Conservation (phyloP, 1,140 invertebrate genomes). For the Drosophila biarmipes region DNA sequence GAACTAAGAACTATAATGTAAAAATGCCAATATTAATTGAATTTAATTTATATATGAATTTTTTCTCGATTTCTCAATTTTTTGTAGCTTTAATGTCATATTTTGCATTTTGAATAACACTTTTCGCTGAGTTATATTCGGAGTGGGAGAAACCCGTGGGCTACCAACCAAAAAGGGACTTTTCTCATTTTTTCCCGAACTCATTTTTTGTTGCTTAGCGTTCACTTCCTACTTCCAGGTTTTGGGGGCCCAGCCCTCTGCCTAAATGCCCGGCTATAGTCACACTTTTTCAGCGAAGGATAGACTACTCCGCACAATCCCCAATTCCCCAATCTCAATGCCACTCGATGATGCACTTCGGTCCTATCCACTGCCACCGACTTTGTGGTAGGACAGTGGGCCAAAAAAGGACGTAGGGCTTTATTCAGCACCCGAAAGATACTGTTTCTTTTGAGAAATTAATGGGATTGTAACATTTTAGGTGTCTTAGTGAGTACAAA, state of each 20-base stretch:
- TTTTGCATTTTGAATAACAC: too few species aligned
- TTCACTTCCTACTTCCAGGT: constrained; percentile 78
- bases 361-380: constrained; percentile 35
- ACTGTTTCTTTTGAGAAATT: too few species aligned
- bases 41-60: too few species aligned
- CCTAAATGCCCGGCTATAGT: constrained; percentile 30
- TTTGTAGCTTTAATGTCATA: not conserved
- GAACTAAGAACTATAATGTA: too few species aligned
- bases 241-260: constrained; percentile 27
- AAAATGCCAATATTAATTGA: too few species aligned
- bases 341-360: constrained; percentile 70
- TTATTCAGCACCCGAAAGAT: too few species aligned
- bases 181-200: constrained; percentile 43
- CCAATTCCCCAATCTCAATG: constrained; percentile 59
- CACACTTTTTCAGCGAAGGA: constrained; percentile 56
- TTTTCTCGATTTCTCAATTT: not conserved
- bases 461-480: too few species aligned
- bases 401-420: not conserved
- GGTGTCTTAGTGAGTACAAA: too few species aligned
- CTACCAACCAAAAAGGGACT: constrained; percentile 49
- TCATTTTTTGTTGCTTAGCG: constrained; percentile 30
- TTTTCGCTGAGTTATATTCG: not conserved
- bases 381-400: constrained; percentile 42
- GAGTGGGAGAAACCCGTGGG: not conserved
- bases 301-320: constrained; percentile 19